Evolutionary conservation across 2,888 invertebrate species (phyloP), one percentile per base, ranked within the genome.

Genomic region (Tachina fera): DNA sequence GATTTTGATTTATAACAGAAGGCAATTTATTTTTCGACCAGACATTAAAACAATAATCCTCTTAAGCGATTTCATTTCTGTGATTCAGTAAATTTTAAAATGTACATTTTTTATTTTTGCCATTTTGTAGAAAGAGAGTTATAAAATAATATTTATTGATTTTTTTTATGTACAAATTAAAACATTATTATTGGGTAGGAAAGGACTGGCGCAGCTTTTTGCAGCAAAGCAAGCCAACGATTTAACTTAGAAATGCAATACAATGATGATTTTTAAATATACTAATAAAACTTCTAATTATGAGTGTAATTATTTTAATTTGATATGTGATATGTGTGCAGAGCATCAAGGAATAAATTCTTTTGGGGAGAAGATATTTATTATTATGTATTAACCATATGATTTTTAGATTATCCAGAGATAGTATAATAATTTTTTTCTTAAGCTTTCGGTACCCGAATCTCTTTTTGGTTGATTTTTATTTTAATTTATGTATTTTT

Each of bases 41-140:
- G 79, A 79, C 84, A 58, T 75, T 71, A 65, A 84, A 70, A 49
- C 43, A 71, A 65, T 84, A 84, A 84, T 79, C 84, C 84, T 75
- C 84, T 84, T 84, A 80, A 76, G 51, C 45, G 79, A 80, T 80
- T 84, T 70, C 60, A 22, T 79, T 65, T 65, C 63, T 53, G 83
- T 84, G 79, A 84, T 84, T 84, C 49, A 75, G 63, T 60, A 76
- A 80, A 68, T 65, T 49, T 41, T 49, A 49, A 16, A 39, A 77
- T 13, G 22, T n/a, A 22, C 16, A n/a, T 14, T n/a, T 58, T 61
- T 58, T 60, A 9, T 77, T 47, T 47, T 45, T 49, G 22, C 60
- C 41, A 22, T 43, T 14, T n/a, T 39, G 10, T 19, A 31, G 31
- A 53, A 51, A 49, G 43, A n/a, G 10, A 60, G 19, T 49, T 39